Evolutionary conservation across 2,888 invertebrate genomes (phyloP).

Genomic region (Aquatica leii): DNA sequence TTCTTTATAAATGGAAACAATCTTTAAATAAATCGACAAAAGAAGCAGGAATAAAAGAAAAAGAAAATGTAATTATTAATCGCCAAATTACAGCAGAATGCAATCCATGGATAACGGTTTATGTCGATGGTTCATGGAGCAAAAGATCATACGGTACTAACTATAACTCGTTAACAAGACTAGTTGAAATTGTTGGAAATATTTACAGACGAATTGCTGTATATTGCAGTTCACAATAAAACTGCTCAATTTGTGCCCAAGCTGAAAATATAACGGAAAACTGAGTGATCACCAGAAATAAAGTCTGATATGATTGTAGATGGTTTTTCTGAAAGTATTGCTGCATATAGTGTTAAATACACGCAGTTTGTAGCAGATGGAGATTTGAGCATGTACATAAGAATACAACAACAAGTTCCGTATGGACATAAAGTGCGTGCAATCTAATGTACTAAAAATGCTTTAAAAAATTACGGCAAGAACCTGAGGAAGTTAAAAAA

Average conservation of each 20-base stretch:
- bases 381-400: slow-evolving; percentile 36
- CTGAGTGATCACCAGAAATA: slow-evolving; percentile 36
- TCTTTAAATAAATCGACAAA: too few relatives aligned
- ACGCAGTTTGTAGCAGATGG: too few relatives aligned
- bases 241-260: slow-evolving; percentile 33
- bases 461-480: slow-evolving; percentile 42
- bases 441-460: slow-evolving; percentile 41
- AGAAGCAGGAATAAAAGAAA: too few relatives aligned
- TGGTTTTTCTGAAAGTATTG: slow-evolving; percentile 36
- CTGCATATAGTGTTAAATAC: too few relatives aligned
- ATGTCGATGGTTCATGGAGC: too few relatives aligned
- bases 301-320: slow-evolving; percentile 39
- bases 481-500: slow-evolving; percentile 31
- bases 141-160: too few relatives aligned
- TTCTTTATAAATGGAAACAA: too few relatives aligned
- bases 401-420: slow-evolving; percentile 35
- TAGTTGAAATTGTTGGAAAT: slow-evolving; percentile 36
- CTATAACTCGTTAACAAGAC: slow-evolving; percentile 41
- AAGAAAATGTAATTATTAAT: too few relatives aligned
- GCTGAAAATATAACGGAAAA: slow-evolving; percentile 23
- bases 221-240: slow-evolving; percentile 39
- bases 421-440: slow-evolving; percentile 39
- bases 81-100: slow-evolving; percentile 34
- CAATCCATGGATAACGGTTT: too few relatives aligned
- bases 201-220: slow-evolving; percentile 37